Percentiles rank a stretch among this genome's conserved stretches.
These are phyloP conservation scores for Macrosteles quadrilineatus DNA, from an alignment of 1,140 invertebrate genomes.

Conservation along the genomic window DNA sequence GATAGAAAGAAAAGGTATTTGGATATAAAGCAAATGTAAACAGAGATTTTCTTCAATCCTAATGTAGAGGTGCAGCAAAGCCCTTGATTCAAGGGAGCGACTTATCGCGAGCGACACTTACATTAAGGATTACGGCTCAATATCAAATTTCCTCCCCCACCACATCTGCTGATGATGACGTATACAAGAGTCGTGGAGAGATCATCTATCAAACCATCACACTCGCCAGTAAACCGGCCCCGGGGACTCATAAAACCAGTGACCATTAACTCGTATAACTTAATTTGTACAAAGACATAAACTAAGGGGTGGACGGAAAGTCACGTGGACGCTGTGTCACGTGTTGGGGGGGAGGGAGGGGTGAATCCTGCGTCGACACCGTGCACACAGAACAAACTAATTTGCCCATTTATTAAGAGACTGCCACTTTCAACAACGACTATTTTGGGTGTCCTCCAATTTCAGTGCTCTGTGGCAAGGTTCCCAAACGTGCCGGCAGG, in stretches of 20 bases:
- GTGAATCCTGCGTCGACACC: not conserved
- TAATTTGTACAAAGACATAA: slow-evolving; percentile 21
- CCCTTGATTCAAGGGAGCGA: too few species aligned
- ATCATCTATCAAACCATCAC: slow-evolving; percentile 4
- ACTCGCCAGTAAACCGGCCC: not conserved
- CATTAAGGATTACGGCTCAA: slow-evolving; percentile 1
- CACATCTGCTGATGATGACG: not conserved
- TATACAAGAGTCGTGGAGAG: not conserved
- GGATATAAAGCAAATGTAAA: too few species aligned
- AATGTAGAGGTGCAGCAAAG: too few species aligned
- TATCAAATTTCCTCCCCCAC: slow-evolving; percentile 14
- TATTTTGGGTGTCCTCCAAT: slow-evolving; percentile 10
- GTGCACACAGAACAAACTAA: not conserved
- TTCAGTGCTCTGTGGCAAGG: too few species aligned
- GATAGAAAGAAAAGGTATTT: too few species aligned
- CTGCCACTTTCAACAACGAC: slow-evolving; percentile 18
- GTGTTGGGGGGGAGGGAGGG: not conserved
- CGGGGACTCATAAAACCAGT: not conserved
- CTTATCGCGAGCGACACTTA: too few species aligned
- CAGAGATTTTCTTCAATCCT: too few species aligned
- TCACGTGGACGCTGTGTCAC: not conserved
- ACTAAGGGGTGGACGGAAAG: not conserved
- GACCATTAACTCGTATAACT: slow-evolving; percentile 25
- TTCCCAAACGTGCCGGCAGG: too few species aligned
- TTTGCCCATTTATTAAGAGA: slow-evolving; percentile 19